Conservation (phyloP, 2,113 vertebrate genomes). For the Phyllostomus hastatus region DNA sequence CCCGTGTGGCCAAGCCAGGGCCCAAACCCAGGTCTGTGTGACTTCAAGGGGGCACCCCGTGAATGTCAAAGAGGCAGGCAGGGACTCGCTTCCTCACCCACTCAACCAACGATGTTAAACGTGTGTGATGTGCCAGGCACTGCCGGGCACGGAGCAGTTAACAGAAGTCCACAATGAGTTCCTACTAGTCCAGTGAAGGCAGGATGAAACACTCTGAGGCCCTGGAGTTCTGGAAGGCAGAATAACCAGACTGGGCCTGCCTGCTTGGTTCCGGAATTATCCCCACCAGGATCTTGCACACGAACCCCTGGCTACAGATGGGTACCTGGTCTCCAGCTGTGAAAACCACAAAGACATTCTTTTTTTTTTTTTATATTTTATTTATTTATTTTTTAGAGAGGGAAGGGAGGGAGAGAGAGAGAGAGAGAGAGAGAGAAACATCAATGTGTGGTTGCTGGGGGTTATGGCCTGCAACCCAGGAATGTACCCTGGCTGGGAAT, state of each 20-base stretch:
- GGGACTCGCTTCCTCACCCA: not conserved
- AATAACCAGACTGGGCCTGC: not conserved
- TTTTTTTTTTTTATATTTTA: too few relatives aligned
- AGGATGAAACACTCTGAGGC: not conserved
- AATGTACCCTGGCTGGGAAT: too few relatives aligned
- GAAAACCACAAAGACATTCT: not conserved
- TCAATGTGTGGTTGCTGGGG: too few relatives aligned
- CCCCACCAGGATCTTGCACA: not conserved
- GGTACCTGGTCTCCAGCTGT: not conserved
- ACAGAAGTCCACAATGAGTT: not conserved
- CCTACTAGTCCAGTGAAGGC: not conserved
- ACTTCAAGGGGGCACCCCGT: not conserved
- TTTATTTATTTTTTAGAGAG: too few relatives aligned
- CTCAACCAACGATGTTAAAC: not conserved
- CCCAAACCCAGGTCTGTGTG: not conserved
- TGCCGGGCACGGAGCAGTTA: not conserved
- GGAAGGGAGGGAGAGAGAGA: too few relatives aligned
- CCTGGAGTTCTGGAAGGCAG: not conserved
- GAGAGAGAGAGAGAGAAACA: too few relatives aligned
- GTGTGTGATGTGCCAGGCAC: not conserved
- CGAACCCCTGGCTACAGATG: not conserved
- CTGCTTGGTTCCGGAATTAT: not conserved
- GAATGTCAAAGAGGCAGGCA: not conserved
- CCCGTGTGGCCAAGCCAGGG: not conserved
- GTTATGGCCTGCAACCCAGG: too few relatives aligned